Conservation (phyloP, 2,888 invertebrate species). For the Pedicia rivosa region DNA sequence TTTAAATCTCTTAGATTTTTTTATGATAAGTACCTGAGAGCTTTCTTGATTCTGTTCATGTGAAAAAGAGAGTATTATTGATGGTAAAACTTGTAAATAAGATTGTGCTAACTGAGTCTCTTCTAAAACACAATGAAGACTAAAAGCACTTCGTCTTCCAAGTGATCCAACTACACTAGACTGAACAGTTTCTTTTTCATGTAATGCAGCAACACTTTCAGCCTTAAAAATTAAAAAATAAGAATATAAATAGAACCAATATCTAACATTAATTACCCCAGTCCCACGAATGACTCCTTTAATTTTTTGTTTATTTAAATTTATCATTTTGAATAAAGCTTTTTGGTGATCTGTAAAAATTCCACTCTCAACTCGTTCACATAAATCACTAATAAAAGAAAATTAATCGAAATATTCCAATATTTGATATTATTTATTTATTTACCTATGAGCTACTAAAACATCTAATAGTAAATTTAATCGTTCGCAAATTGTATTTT, state of each 20-base stretch:
- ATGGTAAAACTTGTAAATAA: conserved; percentile 40
- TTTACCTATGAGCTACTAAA: conserved; percentile 15
- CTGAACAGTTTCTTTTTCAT: conserved; percentile 43
- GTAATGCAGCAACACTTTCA: conserved; percentile 41
- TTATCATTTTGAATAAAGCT: conserved; percentile 42
- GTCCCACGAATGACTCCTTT: conserved; percentile 44
- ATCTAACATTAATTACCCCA: conserved; percentile 31
- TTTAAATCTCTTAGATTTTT: not conserved
- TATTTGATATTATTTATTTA: not conserved
- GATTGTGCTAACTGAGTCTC: conserved; percentile 44
- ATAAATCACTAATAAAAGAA: conserved; percentile 27
- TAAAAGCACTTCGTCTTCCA: conserved; percentile 42
- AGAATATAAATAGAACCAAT: conserved; percentile 1
- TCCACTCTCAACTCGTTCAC: conserved; percentile 43
- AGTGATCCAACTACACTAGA: conserved; percentile 44
- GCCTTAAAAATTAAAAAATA: conserved; percentile 25
- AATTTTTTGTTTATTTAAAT: conserved; percentile 42
- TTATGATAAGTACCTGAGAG: conserved; percentile 6
- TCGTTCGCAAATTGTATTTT: conserved; percentile 15
- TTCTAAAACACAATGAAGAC: conserved; percentile 43
- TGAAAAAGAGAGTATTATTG: conserved; percentile 39
- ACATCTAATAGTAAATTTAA: conserved; percentile 15
- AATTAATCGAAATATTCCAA: not conserved
- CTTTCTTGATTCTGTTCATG: conserved; percentile 20
- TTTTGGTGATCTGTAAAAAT: conserved; percentile 43